Evolutionary conservation across 2,113 vertebrate genomes (phyloP), one percentile per base, ranked within the genome.

Genomic region (Sinosuthora webbiana): DNA sequence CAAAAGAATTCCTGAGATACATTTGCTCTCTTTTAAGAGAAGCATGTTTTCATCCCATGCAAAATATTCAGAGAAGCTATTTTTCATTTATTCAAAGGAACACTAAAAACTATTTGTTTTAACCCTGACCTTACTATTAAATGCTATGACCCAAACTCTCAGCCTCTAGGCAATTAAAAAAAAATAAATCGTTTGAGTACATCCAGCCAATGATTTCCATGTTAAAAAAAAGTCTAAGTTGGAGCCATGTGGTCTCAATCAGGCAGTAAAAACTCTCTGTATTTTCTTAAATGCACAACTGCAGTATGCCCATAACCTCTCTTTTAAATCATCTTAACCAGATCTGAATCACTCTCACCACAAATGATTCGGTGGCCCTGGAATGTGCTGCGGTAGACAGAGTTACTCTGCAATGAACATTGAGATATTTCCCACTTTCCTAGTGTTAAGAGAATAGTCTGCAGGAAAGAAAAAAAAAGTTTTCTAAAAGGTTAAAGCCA

Each of bases 161-260:
- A 88, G 91, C 71, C 94, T 92, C 84, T 41, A 96, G 93, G 94
- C 85, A 96, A 97, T 98, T 95, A 97, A 96, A 94, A 89, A 78
- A 83, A 57, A 59, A 62, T 39, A 89, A 95, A 85, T 57, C 1
- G 14, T 83, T 87, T 88, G 75, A 97, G 81, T 81, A 86, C 88
- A 80, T 95, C 91, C 95, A 98, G 97, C 94, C 96, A 97, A 97
- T 95, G 95, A 96, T 97, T 97, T 98, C 89, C 95, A 97, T 7
- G 47, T 95, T 95, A 87, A 94, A 96, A 87, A 96, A 96, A 95
- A 83, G 73, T 84, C 79, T 79, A 87, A 97, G 93, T 87, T 98
- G 96, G 97, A 98, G 97, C 98, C 98, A 98, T 98, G 98, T 98
- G 98, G 98, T 97, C 97, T 98, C 97, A 98, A 98, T 97, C 97